Conservation (phyloP, 2,113 vertebrate species). For the Monarcha castaneiventris region DNA sequence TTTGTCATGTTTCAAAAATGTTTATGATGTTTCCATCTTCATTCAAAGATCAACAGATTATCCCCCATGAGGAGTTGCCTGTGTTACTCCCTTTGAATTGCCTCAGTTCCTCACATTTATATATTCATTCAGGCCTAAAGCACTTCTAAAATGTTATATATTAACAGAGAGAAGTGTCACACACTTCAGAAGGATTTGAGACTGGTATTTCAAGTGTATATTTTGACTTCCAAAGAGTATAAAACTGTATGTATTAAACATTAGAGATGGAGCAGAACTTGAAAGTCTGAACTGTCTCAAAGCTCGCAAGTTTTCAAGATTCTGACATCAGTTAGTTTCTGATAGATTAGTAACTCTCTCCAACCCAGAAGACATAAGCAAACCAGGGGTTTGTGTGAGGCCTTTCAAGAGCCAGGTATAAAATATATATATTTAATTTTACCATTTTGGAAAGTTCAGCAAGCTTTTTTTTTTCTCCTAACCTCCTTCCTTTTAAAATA, state of each 20-base stretch:
- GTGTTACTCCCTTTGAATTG: background rate
- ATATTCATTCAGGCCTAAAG: background rate
- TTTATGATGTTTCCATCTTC: background rate
- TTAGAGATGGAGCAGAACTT: background rate
- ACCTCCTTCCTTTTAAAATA: background rate
- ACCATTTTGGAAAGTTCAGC: background rate
- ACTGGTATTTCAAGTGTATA: background rate
- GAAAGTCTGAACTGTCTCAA: background rate
- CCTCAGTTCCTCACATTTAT: background rate
- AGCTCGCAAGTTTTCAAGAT: background rate
- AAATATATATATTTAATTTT: background rate
- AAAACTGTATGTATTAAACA: constrained; percentile 7
- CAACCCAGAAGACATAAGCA: background rate
- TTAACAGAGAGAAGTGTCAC: background rate
- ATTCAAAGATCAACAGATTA: background rate
- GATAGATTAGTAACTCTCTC: background rate
- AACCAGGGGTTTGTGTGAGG: background rate
- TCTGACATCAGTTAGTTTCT: background rate
- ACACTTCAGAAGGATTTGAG: background rate
- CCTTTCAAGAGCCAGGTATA: background rate
- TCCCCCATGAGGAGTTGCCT: background rate
- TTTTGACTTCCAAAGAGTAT: background rate
- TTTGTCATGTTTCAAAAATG: background rate
- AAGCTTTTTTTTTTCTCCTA: too few species aligned
- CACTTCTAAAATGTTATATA: background rate